phyloP scores from a whole-genome alignment of 2,888 invertebrate species.

The Phortica magna region DNA sequence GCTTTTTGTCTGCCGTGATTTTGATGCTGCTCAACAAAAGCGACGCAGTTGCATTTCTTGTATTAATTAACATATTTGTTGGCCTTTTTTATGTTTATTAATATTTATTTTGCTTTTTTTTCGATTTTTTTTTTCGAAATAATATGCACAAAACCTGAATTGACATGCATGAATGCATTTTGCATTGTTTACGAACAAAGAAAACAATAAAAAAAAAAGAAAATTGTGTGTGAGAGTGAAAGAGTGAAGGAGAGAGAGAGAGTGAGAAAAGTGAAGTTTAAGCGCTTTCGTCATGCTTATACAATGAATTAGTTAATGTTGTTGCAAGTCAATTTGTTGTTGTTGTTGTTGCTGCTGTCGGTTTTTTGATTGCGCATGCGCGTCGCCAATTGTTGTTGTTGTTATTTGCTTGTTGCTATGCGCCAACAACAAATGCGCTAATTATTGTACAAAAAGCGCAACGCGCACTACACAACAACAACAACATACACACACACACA shows the following conservation, averaged over 20 bases:
- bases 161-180: slow-evolving; percentile 56
- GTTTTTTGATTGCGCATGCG: slow-evolving; percentile 40
- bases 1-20: background rate
- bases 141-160: slow-evolving; percentile 24
- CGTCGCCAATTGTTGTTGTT: background rate
- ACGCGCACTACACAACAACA: too few relatives aligned
- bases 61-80: slow-evolving; percentile 11
- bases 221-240: background rate
- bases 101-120: background rate
- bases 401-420: slow-evolving; percentile 22
- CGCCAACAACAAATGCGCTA: slow-evolving; percentile 23
- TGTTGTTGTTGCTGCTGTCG: slow-evolving; percentile 35
- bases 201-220: slow-evolving; percentile 37
- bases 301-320: slow-evolving; percentile 44
- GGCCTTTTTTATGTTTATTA: background rate
- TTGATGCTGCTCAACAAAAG: background rate
- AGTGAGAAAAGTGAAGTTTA: background rate
- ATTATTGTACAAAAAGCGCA: slow-evolving; percentile 11
- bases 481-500: slow-evolving; percentile 15
- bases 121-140: background rate
- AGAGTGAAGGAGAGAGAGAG: background rate
- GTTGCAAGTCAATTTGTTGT: slow-evolving; percentile 12
- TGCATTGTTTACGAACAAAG: slow-evolving; percentile 51
- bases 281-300: slow-evolving; percentile 63
- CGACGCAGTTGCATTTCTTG: background rate